Percentiles rank a stretch among this genome's conserved stretches.
Evolutionary conservation across 1,140 invertebrate species (phyloP).

Genomic region (Drosophila rufa): DNA sequence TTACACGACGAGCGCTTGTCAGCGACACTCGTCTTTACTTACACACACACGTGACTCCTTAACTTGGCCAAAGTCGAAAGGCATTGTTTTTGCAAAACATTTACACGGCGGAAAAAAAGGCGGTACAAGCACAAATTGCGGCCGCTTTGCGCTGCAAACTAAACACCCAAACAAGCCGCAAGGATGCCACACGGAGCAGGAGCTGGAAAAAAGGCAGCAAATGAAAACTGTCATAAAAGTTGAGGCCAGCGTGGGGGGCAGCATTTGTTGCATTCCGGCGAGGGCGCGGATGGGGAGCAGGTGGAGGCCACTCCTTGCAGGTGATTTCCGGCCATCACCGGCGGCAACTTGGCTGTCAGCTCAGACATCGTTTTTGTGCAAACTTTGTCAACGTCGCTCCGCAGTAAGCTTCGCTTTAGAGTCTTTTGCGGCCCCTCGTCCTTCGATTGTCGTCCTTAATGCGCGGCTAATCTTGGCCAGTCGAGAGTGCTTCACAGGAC

Average conservation of each 20-base stretch:
- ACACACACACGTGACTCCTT: constrained; percentile 5
- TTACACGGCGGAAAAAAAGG: constrained; percentile 38
- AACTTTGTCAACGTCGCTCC: constrained; percentile 55
- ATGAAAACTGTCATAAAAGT: constrained; percentile 70
- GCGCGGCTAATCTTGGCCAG: constrained; percentile 48
- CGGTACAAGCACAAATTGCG: constrained; percentile 50
- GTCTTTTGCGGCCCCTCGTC: constrained; percentile 16
- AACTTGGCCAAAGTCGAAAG: constrained; percentile 20
- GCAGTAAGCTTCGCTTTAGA: constrained; percentile 14
- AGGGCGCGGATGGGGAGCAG: neutral
- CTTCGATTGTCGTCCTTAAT: constrained; percentile 23
- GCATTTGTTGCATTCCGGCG: constrained; percentile 46
- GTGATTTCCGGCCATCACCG: constrained; percentile 62
- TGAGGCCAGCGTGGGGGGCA: constrained; percentile 26
- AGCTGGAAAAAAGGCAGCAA: constrained; percentile 12
- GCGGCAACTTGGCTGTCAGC: constrained; percentile 55
- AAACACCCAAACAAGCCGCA: constrained; percentile 58
- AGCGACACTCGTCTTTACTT: constrained; percentile 53
- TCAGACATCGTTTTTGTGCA: constrained; percentile 56
- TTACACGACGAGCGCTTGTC: constrained; percentile 69
- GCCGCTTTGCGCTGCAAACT: constrained; percentile 49
- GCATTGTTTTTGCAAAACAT: constrained; percentile 50
- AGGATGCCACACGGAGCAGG: neutral
- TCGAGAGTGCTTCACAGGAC: constrained; percentile 6
- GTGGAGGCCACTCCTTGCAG: constrained; percentile 42